Evolutionary conservation across 2,888 invertebrate genomes (phyloP), one percentile per base, ranked within the genome.

Genomic region (Ennomos erosarius): DNA sequence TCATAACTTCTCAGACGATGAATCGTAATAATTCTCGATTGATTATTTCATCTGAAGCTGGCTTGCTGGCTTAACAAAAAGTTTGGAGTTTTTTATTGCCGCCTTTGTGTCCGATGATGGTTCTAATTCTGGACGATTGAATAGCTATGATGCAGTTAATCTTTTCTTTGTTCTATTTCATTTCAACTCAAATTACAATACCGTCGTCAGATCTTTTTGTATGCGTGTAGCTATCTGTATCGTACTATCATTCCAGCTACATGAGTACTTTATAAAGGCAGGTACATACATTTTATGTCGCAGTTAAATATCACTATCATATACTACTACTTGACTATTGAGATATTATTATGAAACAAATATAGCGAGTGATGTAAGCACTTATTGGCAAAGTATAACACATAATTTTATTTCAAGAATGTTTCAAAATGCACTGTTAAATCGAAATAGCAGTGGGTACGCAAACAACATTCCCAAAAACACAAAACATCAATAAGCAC

Each of bases 21-120:
- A 92, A 88, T 90, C 81, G 88, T 86, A 88, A 88, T 89, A 90
- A 89, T 85, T 85, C 81, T 75, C 79, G 87, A 89, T 88, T 84
- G 87, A 90, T 88, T 87, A 88, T 87, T 88, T 83, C 79, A 83
- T 85, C 89, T 81, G 76, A 80, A 77, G 76, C 71, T 74, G 70
- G 65, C 65, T 70, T 77, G 76, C 71, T 74, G 70, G 65, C 65
- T 70, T 77, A 82, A 88, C 78, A 85, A 87, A 85, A 87, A 85
- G 78, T 78, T 79, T 75, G 76, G 57, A 78, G 75, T 81, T 84
- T 82, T 83, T 87, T 86, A 79, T 83, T 75, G 73, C 76, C 80
- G 78, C 79, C 76, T 83, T 81, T 82, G 74, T 78, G 64, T 68
- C 65, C 73, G 74, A 75, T 81, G 80, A 81, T 82, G 79, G 68